Percentiles rank a stretch among this genome's conserved stretches.
These are phyloP conservation scores for Plestiodon gilberti DNA, from an alignment of 2,113 vertebrate species.

Conservation along the genomic window DNA sequence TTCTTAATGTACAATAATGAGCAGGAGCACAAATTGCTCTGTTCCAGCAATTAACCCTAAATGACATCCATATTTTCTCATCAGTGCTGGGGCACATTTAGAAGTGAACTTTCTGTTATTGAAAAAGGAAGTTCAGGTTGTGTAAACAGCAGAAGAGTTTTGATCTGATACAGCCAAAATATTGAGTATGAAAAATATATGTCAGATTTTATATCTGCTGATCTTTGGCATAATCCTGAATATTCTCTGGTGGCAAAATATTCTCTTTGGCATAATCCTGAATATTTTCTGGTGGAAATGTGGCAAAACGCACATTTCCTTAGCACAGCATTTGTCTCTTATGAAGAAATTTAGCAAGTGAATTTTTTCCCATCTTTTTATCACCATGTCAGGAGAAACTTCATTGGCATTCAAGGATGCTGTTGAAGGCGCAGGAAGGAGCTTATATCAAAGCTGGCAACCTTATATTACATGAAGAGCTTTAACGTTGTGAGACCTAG, in stretches of 20 bases:
- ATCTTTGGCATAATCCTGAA: background rate
- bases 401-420: background rate
- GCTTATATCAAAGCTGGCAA: background rate
- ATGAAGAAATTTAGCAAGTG: background rate
- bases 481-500: background rate
- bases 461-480: background rate
- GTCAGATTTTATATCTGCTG: background rate
- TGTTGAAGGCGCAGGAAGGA: background rate
- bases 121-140: background rate
- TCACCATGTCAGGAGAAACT: background rate
- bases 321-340: background rate
- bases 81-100: background rate
- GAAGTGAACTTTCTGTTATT: background rate
- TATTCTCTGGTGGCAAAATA: background rate
- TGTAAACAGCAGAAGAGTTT: background rate
- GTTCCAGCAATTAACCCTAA: slow-evolving; percentile 16
- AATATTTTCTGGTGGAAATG: background rate
- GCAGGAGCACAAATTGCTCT: background rate
- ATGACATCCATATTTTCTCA: background rate
- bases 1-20: background rate
- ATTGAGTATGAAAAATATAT: background rate
- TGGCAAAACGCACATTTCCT: background rate
- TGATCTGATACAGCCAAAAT: background rate
- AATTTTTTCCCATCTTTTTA: background rate
- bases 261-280: background rate